Percentiles rank a stretch among this genome's conserved stretches.
Evolutionary conservation across 1,140 invertebrate species (phyloP).

Genomic region (Dinoponera quadriceps): DNA sequence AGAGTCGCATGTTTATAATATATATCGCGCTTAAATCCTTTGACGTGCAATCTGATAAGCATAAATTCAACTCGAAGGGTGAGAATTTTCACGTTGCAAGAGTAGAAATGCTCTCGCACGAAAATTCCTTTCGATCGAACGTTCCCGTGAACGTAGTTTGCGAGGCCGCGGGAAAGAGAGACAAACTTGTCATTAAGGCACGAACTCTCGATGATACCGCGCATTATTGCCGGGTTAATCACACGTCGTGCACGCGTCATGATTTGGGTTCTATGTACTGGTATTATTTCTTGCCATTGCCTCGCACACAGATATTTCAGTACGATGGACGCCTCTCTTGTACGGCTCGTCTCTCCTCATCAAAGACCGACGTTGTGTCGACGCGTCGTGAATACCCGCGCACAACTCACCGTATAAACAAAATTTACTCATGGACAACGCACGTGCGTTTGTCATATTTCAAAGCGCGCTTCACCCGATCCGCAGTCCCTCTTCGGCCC

Average conservation of each 20-base stretch:
- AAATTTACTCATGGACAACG: constrained; percentile 75
- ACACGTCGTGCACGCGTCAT: constrained; percentile 24
- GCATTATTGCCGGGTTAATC: constrained; percentile 32
- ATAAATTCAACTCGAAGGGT: constrained; percentile 2
- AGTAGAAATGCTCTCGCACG: neutral
- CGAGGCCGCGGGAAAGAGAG: neutral
- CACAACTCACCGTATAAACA: constrained; percentile 72
- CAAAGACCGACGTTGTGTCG: constrained; percentile 76
- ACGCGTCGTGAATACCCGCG: constrained; percentile 63
- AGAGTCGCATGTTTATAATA: neutral
- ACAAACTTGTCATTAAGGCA: constrained; percentile 46
- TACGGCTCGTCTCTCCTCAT: constrained; percentile 78
- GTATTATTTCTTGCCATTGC: constrained; percentile 19
- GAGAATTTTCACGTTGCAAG: neutral
- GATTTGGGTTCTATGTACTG: constrained; percentile 7
- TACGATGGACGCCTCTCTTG: constrained; percentile 55
- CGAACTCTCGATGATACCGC: constrained; percentile 8
- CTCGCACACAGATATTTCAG: neutral
- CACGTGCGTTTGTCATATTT: constrained; percentile 77
- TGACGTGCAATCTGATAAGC: neutral
- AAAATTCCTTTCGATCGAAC: too few species aligned
- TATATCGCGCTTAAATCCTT: constrained; percentile 33
- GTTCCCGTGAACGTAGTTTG: neutral
- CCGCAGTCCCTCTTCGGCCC: constrained; percentile 5
- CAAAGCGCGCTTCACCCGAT: constrained; percentile 61